Evolutionary conservation across 2,888 invertebrate species (phyloP), one percentile per base, ranked within the genome.

Genomic region (Loripinus fragilis): DNA sequence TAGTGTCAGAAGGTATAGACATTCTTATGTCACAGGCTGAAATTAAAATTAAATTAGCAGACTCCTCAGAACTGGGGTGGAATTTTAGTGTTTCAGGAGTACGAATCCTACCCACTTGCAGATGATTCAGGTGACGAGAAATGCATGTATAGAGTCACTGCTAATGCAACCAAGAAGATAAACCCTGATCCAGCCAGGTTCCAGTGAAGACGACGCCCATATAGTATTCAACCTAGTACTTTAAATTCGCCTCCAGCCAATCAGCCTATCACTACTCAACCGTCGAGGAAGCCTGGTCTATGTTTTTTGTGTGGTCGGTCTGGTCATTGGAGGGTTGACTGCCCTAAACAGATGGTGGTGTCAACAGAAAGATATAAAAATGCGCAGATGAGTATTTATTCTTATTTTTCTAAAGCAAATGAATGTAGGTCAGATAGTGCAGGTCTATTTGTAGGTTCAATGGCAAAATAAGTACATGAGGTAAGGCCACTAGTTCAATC

Each of bases 301-400:
- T 12, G 12, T 52, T 52, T 25, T 25, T 5, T 25, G 23, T 23
- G 23, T 5, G 23, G 10, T 5, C 23, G 10, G n/a, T n/a, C 8
- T 15, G 23, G 52, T 8, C 25, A 23, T 25, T 52, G 23, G 52
- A 1, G 10, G 3, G n/a, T n/a, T 25, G 23, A 25, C 2, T 23
- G 23, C 5, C 25, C 52, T 5, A n/a, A n/a, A n/a, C n/a, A n/a
- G 20, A 23, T 25, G 25, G 23, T 52, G 25, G 25, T 3, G 52
- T 25, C 52, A 8, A 25, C 52, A 25, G 52, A 52, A 23, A 52
- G 52, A 52, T 8, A 25, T 7, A 52, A 52, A 15, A 52, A 52
- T 52, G 52, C 25, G 12, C 52, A 52, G 52, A 52, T 52, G 25
- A 52, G 52, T 52, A 52, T 52, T 25, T 25, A 25, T 52, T 23